These are phyloP conservation scores for Autographa gamma DNA, from an alignment of 2,888 invertebrate genomes.

Conservation along the genomic window DNA sequence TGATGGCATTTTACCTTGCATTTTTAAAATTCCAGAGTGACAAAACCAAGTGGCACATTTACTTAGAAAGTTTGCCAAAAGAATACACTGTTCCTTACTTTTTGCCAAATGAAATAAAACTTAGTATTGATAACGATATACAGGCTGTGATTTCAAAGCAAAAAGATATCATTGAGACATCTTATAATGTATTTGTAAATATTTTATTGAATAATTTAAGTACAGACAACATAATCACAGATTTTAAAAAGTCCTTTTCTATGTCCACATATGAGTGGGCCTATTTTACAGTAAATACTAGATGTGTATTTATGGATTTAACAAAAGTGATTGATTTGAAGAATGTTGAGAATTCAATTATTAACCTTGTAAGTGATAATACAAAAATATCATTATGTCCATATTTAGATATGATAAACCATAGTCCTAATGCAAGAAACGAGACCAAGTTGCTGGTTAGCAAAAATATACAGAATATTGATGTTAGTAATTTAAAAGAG, in stretches of 20 bases:
- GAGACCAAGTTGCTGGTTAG: conserved; percentile 80
- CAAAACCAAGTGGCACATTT: conserved; percentile 89
- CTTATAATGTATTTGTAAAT: conserved; percentile 81
- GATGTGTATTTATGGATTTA: conserved; percentile 93
- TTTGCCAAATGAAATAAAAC: conserved; percentile 88
- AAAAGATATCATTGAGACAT: conserved; percentile 82
- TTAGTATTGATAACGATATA: conserved; percentile 89
- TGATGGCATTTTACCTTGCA: conserved; percentile 92
- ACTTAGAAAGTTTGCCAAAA: conserved; percentile 91
- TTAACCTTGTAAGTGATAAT: conserved; percentile 87
- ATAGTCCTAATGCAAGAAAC: conserved; percentile 90
- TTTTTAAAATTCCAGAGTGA: conserved; percentile 90
- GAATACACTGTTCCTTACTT: conserved; percentile 92
- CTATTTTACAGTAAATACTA: conserved; percentile 95
- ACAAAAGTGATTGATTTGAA: conserved; percentile 81
- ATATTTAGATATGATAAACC: conserved; percentile 97
- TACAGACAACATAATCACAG: conserved; percentile 80
- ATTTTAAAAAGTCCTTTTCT: conserved; percentile 77
- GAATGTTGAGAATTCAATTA: conserved; percentile 77
- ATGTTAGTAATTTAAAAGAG: conserved; percentile 69
- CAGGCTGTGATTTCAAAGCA: conserved; percentile 85
- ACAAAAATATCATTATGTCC: conserved; percentile 94
- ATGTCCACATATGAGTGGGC: conserved; percentile 92
- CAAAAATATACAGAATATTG: conserved; percentile 73
- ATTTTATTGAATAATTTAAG: conserved; percentile 76